phyloP scores from a whole-genome alignment of 1,140 invertebrate genomes.

The silkworm (Bombyx mori) region DNA sequence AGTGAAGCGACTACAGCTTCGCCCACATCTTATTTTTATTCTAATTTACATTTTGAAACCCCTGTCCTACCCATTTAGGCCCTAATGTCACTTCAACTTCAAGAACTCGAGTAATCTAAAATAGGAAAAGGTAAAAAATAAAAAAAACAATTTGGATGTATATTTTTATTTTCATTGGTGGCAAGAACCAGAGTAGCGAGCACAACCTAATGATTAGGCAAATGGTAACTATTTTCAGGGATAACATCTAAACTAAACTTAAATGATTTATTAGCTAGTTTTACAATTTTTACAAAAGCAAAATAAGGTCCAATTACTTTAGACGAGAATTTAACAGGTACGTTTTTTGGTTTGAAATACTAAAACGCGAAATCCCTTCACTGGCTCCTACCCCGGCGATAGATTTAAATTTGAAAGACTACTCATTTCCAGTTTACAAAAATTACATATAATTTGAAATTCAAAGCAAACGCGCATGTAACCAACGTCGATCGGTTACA shows the following conservation, averaged over 20 bases:
- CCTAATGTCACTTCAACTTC: no score
- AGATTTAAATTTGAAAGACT: conserved; percentile 44
- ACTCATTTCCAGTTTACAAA: conserved; percentile 36
- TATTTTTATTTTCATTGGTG: conserved; percentile 64
- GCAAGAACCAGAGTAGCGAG: conserved; percentile 68
- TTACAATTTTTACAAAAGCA: background rate
- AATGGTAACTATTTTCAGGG: conserved; percentile 71
- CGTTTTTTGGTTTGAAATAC: conserved; percentile 9
- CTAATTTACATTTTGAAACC: conserved; percentile 24
- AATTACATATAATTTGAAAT: conserved; percentile 42
- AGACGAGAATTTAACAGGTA: background rate
- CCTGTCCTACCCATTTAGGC: no score
- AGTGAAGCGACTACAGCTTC: conserved; percentile 42
- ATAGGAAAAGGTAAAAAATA: conserved; percentile 24
- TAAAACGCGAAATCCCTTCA: conserved; percentile 53
- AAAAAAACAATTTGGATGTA: conserved; percentile 47
- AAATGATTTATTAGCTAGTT: background rate
- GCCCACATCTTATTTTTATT: conserved; percentile 60
- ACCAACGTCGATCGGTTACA: conserved; percentile 63
- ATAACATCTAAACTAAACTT: conserved; percentile 44
- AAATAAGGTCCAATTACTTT: conserved; percentile 6
- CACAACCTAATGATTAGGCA: conserved; percentile 57
- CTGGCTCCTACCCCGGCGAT: conserved; percentile 55
- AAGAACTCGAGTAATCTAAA: no score
- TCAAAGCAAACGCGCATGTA: conserved; percentile 32